These are phyloP conservation scores for Poecilia wingei DNA, from an alignment of 2,797 vertebrate species.

Conservation along the genomic window DNA sequence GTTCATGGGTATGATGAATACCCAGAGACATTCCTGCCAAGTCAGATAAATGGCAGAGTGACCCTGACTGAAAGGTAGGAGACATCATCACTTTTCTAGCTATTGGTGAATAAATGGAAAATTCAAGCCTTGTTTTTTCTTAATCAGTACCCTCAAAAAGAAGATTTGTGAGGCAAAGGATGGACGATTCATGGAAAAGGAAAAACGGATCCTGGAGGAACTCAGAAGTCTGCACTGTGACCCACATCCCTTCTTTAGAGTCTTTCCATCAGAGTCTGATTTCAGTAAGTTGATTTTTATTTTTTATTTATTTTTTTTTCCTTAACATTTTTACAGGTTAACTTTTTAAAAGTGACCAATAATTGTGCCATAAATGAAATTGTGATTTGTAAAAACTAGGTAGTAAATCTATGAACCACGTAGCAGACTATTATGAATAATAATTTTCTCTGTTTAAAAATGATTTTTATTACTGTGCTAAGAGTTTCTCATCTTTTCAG, in stretches of 20 bases:
- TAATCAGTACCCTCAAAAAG: constrained; percentile 65
- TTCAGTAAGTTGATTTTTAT: constrained; percentile 50
- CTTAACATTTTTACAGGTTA: neutral
- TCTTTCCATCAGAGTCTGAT: constrained; percentile 70
- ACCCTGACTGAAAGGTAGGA: constrained; percentile 60
- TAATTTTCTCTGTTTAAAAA: neutral
- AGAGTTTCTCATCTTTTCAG: constrained; percentile 31
- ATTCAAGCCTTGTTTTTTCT: neutral
- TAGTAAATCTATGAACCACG: neutral
- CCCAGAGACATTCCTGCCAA: constrained; percentile 61
- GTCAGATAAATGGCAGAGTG: constrained; percentile 61
- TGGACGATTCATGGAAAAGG: constrained; percentile 40
- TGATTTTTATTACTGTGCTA: neutral
- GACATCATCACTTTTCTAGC: neutral
- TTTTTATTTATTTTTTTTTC: neutral
- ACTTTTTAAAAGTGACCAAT: neutral
- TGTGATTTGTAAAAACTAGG: neutral
- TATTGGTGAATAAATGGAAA: neutral
- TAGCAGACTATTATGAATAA: neutral
- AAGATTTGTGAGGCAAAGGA: constrained; percentile 51
- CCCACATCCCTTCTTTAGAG: constrained; percentile 69
- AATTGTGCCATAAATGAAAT: neutral
- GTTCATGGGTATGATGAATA: constrained; percentile 51
- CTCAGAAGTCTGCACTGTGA: constrained; percentile 71
- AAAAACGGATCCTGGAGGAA: constrained; percentile 70